These are phyloP conservation scores for Coptodon bakossiorum DNA, from an alignment of 2,113 vertebrate genomes.

Conservation along the genomic window DNA sequence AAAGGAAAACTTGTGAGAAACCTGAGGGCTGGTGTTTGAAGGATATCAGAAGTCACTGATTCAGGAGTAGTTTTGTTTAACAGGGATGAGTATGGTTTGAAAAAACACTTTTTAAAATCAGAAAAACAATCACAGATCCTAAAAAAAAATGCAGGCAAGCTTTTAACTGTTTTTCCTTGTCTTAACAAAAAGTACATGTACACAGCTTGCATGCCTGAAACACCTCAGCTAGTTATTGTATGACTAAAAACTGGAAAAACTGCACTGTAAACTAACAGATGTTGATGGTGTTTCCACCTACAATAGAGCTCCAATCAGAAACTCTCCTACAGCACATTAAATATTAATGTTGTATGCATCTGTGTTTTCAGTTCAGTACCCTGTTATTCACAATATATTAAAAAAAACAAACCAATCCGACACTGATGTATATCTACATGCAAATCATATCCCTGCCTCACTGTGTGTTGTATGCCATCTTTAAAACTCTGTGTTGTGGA, in stretches of 20 bases:
- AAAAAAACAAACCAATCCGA: rapidly evolving
- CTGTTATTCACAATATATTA: not conserved
- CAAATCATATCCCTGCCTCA: not conserved
- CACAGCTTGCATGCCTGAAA: rapidly evolving
- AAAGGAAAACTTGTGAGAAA: not conserved
- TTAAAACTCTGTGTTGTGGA: not conserved
- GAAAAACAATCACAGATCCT: not conserved
- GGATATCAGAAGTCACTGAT: not conserved
- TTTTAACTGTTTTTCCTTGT: not conserved
- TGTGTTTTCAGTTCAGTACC: not conserved
- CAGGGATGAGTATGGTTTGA: not conserved
- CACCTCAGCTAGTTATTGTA: rapidly evolving
- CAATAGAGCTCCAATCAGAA: not conserved
- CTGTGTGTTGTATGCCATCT: rapidly evolving
- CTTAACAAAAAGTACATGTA: not conserved
- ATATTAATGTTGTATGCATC: not conserved
- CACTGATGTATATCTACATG: not conserved
- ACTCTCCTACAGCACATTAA: not conserved
- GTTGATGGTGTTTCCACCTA: not conserved
- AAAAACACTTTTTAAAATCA: not conserved
- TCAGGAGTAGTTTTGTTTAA: not conserved
- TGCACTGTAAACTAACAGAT: not conserved
- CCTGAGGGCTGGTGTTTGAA: not conserved
- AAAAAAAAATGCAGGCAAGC: rapidly evolving
- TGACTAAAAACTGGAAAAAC: not conserved